Conservation (phyloP, 2,797 vertebrate species). For the Scyliorhinus canicula region DNA sequence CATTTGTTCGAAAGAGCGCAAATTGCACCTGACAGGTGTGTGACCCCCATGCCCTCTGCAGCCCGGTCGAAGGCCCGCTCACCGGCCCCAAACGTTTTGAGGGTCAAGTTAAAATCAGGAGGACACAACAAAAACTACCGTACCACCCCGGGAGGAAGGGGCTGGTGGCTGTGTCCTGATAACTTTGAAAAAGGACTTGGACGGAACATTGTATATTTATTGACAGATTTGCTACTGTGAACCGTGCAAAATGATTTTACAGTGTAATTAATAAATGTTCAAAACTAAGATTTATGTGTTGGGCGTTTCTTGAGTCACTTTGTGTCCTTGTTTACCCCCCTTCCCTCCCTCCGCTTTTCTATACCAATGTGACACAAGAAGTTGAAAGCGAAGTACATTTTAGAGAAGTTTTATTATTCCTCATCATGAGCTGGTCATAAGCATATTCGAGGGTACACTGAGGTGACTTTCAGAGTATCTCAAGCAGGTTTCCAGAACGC, state of each 20-base stretch:
- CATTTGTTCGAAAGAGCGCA: background rate
- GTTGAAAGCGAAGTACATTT: background rate
- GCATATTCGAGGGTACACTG: background rate
- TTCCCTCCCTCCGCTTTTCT: background rate
- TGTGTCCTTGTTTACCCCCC: background rate
- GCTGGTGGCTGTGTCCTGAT: background rate
- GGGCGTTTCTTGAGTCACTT: background rate
- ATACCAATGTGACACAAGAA: background rate
- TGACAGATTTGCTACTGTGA: background rate
- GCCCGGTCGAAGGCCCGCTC: background rate
- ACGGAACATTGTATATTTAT: background rate
- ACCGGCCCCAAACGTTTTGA: background rate
- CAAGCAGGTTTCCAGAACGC: background rate
- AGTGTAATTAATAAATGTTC: conserved; percentile 10
- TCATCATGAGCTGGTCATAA: background rate
- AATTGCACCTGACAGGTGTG: background rate
- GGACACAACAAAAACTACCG: background rate
- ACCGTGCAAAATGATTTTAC: background rate
- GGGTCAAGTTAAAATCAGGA: background rate
- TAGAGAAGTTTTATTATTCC: background rate
- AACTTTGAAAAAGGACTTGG: conserved; percentile 7
- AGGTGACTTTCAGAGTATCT: background rate
- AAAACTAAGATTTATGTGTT: background rate
- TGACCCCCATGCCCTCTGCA: background rate
- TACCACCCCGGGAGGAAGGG: background rate